Base-by-base conservation (phyloP, 1,140 invertebrate species). In the Drosophila kurseongensis region DNA sequence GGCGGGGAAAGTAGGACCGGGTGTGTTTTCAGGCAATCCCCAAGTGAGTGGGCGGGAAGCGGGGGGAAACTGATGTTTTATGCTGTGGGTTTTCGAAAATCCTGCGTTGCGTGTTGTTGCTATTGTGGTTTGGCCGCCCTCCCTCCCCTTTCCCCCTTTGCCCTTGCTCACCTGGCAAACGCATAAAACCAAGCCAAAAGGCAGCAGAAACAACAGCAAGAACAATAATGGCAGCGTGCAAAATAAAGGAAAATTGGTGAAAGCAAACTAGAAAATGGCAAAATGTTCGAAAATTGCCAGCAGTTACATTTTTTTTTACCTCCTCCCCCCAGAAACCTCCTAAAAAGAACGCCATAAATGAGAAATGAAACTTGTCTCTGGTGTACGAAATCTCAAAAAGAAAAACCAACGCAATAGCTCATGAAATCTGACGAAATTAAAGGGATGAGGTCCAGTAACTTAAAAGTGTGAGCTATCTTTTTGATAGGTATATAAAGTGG, bases 321-420 rank as follows among this genome's bases (percentile, higher is more conserved):
- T 7, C 62, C 45, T 60, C 38, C 27, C 41, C 29, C 7, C 16
- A 13, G 7, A 1, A 9, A 5, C 12, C 27, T 14, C 27, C 5
- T 2, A 5, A 32, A 50, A 40, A 48, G 32, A 67, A 52, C 51
- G 67, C 67, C 80, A 88, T 88, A 88, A 88, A 88, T 88, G 83
- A 88, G 86, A 88, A 88, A 89, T 88, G 83, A 83, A 86, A 86
- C 75, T 86, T 86, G 78, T 86, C 82, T 86, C 60, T 69, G 59
- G 66, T 67, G 61, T 29, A 51, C 6, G 18, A 58, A 48, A 27
- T 56, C 67, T n/a, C 16, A 5, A 35, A 35, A 23, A 42, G 44
- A 40, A 47, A 27, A 36, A 16, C 8, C 27, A 58, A 29, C 42
- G 50, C n/a, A 36, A 71, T 12, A 69, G 67, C 61, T 60, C 54